Evolutionary conservation across 2,797 vertebrate genomes (phyloP).

Genomic region (Parotocinclus haroldoi): DNA sequence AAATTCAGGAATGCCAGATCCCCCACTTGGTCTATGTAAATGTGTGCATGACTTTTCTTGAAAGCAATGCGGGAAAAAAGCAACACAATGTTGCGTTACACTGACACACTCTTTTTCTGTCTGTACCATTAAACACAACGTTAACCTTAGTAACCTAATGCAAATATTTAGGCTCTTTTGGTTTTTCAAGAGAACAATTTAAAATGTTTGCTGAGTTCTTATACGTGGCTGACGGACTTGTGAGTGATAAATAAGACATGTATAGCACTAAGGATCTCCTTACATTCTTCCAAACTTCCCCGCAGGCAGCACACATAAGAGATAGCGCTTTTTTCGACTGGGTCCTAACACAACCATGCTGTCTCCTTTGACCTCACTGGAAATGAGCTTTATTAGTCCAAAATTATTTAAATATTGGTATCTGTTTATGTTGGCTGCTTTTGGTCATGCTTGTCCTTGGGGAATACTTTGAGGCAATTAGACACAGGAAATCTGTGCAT

Average conservation of each 20-base stretch:
- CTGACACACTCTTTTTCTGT: no score
- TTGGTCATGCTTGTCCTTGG: conserved; percentile 29
- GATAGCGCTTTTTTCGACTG: conserved; percentile 28
- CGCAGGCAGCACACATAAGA: conserved; percentile 32
- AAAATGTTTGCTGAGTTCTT: neutral
- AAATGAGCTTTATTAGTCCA: conserved; percentile 62
- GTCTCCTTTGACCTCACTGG: conserved; percentile 55
- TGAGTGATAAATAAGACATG: conserved; percentile 8
- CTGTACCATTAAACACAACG: no score
- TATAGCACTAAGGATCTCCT: conserved; percentile 2
- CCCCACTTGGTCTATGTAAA: no score
- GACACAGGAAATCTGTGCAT: conserved; percentile 7
- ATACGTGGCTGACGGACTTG: neutral
- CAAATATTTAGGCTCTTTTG: no score
- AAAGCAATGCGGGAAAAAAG: no score
- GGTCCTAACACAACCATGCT: conserved; percentile 43
- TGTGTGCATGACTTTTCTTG: no score
- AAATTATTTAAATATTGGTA: conserved; percentile 56
- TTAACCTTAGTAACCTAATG: no score
- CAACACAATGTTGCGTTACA: no score
- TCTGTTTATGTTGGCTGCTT: conserved; percentile 32
- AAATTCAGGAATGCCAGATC: no score
- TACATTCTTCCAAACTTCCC: conserved; percentile 11
- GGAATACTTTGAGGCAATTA: conserved; percentile 15
- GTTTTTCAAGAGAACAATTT: neutral